These are phyloP conservation scores for Troilus luridus DNA, from an alignment of 2,888 invertebrate species.

Conservation along the genomic window DNA sequence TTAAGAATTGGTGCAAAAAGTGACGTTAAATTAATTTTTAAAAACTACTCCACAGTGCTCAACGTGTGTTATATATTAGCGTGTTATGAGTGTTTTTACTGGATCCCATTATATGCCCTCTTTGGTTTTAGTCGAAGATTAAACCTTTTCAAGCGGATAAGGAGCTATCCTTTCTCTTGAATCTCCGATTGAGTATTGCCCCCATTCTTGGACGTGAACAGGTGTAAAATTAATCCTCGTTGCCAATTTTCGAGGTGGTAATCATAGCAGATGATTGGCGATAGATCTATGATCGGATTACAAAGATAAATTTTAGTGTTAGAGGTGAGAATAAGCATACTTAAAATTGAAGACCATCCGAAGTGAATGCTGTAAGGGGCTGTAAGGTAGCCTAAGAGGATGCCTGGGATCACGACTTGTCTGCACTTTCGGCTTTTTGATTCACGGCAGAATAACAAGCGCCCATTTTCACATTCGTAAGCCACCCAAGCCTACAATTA, in stretches of 20 bases:
- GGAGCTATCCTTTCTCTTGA: neutral
- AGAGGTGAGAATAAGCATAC: neutral
- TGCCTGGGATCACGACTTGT: neutral
- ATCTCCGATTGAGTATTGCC: neutral
- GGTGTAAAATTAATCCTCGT: neutral
- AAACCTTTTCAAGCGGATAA: no score
- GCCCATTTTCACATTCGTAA: neutral
- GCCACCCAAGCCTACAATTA: conserved; percentile 9
- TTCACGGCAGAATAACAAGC: neutral
- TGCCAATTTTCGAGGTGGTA: neutral
- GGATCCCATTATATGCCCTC: no score
- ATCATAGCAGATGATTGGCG: neutral
- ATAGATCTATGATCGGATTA: neutral
- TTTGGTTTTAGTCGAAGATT: no score
- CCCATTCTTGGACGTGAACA: neutral
- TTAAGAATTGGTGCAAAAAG: no score
- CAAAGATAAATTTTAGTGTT: neutral
- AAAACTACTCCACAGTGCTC: no score
- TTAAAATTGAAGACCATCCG: neutral
- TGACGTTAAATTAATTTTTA: no score
- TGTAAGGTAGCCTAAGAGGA: conserved; percentile 19
- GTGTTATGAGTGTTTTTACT: no score
- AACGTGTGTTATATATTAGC: no score
- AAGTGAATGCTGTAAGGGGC: neutral
- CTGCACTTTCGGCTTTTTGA: conserved; percentile 12